Evolutionary conservation across 2,888 invertebrate species (phyloP).

Genomic region (Steinernema carpocapsae): DNA sequence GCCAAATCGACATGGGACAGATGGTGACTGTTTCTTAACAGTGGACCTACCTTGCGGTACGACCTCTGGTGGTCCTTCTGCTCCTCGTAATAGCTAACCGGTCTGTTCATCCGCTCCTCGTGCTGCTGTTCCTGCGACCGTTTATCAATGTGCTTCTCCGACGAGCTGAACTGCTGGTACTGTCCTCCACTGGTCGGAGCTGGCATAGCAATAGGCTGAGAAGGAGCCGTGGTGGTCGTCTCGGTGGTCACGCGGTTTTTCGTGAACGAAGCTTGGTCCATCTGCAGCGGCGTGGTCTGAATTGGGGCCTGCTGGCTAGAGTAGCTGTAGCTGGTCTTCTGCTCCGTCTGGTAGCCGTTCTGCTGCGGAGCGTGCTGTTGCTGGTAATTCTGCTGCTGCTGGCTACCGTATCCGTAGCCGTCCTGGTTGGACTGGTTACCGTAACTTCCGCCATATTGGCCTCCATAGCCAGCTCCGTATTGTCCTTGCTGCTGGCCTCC

Average conservation of each 20-base stretch:
- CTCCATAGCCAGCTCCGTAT: background rate
- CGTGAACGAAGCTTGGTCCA: conserved; percentile 26
- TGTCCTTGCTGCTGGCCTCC: conserved; percentile 9
- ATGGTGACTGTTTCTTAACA: conserved; percentile 36
- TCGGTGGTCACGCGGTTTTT: background rate
- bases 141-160: conserved; percentile 13
- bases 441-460: conserved; percentile 22
- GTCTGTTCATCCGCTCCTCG: background rate
- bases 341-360: conserved; percentile 23
- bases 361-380: conserved; percentile 32
- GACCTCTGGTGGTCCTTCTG: conserved; percentile 43
- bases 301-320: conserved; percentile 28
- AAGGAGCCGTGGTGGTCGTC: background rate
- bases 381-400: conserved; percentile 23
- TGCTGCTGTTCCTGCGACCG: conserved; percentile 21
- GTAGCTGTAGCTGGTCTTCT: conserved; percentile 26
- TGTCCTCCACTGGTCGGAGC: conserved; percentile 29
- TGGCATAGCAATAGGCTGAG: conserved; percentile 2
- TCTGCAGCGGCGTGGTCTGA: conserved; percentile 30
- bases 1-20: too few relatives aligned
- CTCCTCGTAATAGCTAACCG: conserved; percentile 23
- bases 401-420: conserved; percentile 9
- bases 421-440: conserved; percentile 33
- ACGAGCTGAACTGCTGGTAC: conserved; percentile 21
- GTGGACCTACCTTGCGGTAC: conserved; percentile 39